Base-by-base conservation (phyloP, 2,888 invertebrate species). In the Willowsia nigromaculata region DNA sequence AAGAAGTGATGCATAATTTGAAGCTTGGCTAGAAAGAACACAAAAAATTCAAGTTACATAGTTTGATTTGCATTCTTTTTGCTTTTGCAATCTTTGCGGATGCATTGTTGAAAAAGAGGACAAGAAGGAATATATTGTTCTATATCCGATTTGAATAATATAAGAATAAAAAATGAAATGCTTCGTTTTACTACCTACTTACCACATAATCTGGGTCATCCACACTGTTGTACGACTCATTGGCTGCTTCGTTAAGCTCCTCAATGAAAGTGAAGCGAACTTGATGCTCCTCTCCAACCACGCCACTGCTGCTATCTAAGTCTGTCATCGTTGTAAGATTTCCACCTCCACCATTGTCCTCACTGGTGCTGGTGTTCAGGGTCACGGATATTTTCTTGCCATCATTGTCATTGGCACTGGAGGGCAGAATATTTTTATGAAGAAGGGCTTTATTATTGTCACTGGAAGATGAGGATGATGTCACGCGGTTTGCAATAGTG, bases 191-290 rank as follows among this genome's bases (percentile, higher is more conserved):
- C 9, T 6, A 37, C 4, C 37, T 37, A 6, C 37, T 37, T 83
- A 90, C 91, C 22, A 80, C 37, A 74, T 90, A 91, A 82, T 91
- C 91, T 7, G 91, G 91, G 83, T 91, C 91, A 11, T 90, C 90
- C 13, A 53, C 89, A 71, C 90, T 90, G 9, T 88, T 86, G 82
- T 91, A 91, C 11, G 86, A 65, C 15, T 91, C 91, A 47, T 91
- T 85, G 30, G 85, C 90, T 4, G 76, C 88, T 22, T 91, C 90
- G 30, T 90, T 37, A 18, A 89, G 59, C 18, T 89, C 89, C 27
- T 74, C 25, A 15, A 47, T 37, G 18, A 89, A 59, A 18, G 47
- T 62, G 1, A 59, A 76, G 6, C 47, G n/a, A 13, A 65, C 50
- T 0, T 53, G 33, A 1, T 37, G 33, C 18, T 71, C 83, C 9